These are phyloP conservation scores for Agrotis exclamationis DNA, from an alignment of 2,888 invertebrate genomes.

Conservation along the genomic window DNA sequence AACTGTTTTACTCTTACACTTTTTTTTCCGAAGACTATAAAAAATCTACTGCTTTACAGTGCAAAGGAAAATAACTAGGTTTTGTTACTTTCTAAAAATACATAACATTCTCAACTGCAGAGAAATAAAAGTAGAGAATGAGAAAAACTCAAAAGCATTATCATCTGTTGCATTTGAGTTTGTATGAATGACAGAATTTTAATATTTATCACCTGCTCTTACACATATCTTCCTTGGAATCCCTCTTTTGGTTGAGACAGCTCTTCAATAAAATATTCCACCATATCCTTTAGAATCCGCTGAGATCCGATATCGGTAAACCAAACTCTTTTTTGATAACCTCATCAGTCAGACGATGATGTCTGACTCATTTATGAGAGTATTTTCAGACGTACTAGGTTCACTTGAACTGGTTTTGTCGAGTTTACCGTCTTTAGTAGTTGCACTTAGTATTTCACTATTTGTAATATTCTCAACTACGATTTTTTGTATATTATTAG, in stretches of 20 bases:
- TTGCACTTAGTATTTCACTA: background rate
- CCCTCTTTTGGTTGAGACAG: background rate
- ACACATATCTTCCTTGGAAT: background rate
- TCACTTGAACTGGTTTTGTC: background rate
- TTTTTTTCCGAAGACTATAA: too few relatives aligned
- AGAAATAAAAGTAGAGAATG: too few relatives aligned
- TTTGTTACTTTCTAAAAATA: too few relatives aligned
- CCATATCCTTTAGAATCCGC: background rate
- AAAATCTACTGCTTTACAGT: too few relatives aligned
- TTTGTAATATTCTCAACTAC: constrained; percentile 1
- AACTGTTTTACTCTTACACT: too few relatives aligned
- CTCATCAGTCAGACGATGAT: background rate
- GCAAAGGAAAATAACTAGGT: too few relatives aligned
- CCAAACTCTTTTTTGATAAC: background rate
- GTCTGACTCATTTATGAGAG: background rate
- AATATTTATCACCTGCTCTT: background rate
- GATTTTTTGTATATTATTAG: constrained; percentile 4
- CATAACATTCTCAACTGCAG: background rate
- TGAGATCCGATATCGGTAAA: too few relatives aligned
- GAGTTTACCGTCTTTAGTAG: background rate
- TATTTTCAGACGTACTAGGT: background rate
- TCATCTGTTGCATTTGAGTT: too few relatives aligned
- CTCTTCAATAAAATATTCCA: background rate
- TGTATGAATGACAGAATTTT: background rate
- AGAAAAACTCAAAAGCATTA: background rate